Base-by-base conservation (phyloP, 2,888 invertebrate species). In the Hirtodrosophila duncani region DNA sequence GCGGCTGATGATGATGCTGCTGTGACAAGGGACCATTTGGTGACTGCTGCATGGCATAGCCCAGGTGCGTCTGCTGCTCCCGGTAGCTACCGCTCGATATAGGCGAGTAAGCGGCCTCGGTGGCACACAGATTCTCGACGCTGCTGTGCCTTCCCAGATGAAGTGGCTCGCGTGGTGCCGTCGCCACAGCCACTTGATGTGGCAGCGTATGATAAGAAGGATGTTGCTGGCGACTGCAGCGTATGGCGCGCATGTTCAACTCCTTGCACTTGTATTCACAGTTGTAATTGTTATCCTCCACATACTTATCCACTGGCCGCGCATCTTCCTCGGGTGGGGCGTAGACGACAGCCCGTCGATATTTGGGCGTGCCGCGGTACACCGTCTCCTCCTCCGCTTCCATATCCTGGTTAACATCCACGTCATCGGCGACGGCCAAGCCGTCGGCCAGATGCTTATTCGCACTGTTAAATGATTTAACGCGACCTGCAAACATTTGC, bases 401-500 rank as follows among this genome's bases (percentile, higher is more conserved):
- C 7, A 18, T 45, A 10, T 45, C 38, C 9, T 21, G 46, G 8
- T 42, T 43, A 16, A 44, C 30, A 13, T 52, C 36, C 18, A 53
- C 23, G 16, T 65, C 69, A 10, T 78, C 64, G 14, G 11, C 20
- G 26, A 33, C 31, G 23, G 17, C 30, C 14, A 31, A 56, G 26
- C 61, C 66, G 43, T 74, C 71, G 43, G 65, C 56, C 34, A 75
- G 78, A 49, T 74, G 69, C 64, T 75, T 58, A 55, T 62, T 33
- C 46, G 50, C 51, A 52, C 51, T 78, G 80, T 67, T 61, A 69
- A 67, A 78, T 68, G 51, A 64, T 72, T 77, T 75, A 63, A 65
- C 70, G 75, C 83, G 84, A 85, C 84, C 85, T 84, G 84, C 79
- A 85, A 85, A 83, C 84, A 85, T 83, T 85, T 69, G 72, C 80